Conservation (phyloP, 2,113 vertebrate species). For the Paralichthys olivaceus region DNA sequence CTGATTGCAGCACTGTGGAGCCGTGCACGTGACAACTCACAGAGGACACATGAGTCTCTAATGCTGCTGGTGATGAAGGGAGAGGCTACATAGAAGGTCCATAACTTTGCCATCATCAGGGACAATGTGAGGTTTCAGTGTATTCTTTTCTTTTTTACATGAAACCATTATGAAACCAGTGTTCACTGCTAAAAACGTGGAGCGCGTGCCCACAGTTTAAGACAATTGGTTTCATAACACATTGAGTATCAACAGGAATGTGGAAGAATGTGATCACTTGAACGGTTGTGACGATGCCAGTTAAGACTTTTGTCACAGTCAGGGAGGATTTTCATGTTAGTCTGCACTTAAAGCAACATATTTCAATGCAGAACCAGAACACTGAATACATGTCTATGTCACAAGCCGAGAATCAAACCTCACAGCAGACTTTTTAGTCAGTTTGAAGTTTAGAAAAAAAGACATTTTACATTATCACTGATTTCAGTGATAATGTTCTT, state of each 20-base stretch:
- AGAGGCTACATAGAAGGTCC: too few relatives aligned
- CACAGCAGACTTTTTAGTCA: background rate
- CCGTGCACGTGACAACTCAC: conserved; percentile 42
- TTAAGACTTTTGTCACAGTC: background rate
- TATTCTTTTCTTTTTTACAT: too few relatives aligned
- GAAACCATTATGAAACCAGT: conserved; percentile 35
- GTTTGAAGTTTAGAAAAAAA: background rate
- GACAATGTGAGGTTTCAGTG: too few relatives aligned
- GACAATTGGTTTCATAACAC: conserved; percentile 28
- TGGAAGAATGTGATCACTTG: background rate
- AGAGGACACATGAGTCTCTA: background rate
- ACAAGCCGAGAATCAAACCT: too few relatives aligned
- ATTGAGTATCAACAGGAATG: background rate
- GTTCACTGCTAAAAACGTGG: background rate
- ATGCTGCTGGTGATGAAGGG: background rate
- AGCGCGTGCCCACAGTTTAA: conserved; percentile 15
- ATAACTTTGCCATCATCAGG: too few relatives aligned
- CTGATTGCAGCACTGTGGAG: conserved; percentile 13
- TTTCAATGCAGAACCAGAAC: background rate
- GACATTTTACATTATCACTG: background rate
- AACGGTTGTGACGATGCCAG: background rate
- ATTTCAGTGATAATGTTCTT: background rate
- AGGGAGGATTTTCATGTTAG: background rate
- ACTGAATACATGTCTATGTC: background rate
- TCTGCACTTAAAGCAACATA: background rate